Evolutionary conservation across 1,140 invertebrate genomes (phyloP).

Genomic region (Geopemphigus sp.): DNA sequence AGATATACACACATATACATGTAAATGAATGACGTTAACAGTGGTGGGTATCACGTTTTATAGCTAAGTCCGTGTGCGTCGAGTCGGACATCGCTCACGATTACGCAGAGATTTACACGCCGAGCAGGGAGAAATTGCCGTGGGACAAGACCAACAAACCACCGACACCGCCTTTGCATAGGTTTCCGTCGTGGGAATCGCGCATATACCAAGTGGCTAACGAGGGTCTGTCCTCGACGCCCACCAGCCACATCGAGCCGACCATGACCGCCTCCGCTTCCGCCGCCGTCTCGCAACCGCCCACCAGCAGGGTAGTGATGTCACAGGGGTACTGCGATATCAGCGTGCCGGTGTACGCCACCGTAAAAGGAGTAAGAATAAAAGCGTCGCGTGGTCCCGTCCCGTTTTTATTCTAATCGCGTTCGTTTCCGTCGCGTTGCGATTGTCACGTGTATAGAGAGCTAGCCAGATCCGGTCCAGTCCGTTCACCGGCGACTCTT

Average conservation of each 20-base stretch:
- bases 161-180: constrained; percentile 84
- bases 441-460: no score
- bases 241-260: constrained; percentile 57
- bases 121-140: constrained; percentile 69
- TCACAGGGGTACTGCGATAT: constrained; percentile 74
- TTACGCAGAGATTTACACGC: constrained; percentile 92
- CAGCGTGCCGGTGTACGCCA: constrained; percentile 91
- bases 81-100: constrained; percentile 70
- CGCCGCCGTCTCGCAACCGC: constrained; percentile 54
- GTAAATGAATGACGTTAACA: neutral
- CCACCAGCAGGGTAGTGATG: constrained; percentile 52
- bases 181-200: constrained; percentile 90
- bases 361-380: constrained; percentile 81
- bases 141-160: constrained; percentile 60
- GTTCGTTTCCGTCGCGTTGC: no score
- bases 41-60: neutral
- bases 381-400: neutral
- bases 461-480: constrained; percentile 93
- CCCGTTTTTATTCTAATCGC: neutral
- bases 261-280: constrained; percentile 54
- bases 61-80: constrained; percentile 53
- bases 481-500: constrained; percentile 93
- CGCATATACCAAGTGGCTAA: constrained; percentile 87
- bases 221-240: constrained; percentile 67
- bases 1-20: no score